Conservation (phyloP, 2,797 vertebrate species). For the Amniataba percoides region DNA sequence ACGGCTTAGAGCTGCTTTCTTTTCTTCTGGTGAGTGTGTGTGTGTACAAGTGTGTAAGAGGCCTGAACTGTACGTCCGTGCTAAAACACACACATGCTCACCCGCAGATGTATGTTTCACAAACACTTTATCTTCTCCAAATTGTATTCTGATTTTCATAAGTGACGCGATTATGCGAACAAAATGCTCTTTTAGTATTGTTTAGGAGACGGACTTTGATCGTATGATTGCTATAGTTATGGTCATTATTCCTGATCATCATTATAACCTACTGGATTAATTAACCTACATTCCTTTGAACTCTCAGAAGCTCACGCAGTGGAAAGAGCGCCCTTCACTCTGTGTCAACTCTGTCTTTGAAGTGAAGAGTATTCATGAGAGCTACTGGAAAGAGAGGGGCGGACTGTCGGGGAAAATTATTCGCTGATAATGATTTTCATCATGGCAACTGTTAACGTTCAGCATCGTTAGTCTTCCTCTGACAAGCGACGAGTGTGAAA, state of each 20-base stretch:
- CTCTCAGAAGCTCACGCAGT: slow-evolving; percentile 1
- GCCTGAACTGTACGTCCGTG: slow-evolving; percentile 1
- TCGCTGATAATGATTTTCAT: slow-evolving; percentile 60
- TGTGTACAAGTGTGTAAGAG: slow-evolving; percentile 16
- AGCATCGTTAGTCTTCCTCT: slow-evolving; percentile 46
- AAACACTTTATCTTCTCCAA: slow-evolving; percentile 8
- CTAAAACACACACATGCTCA: slow-evolving; percentile 16
- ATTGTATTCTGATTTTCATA: slow-evolving; percentile 22
- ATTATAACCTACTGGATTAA: slow-evolving; percentile 33
- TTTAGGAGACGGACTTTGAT: slow-evolving; percentile 47
- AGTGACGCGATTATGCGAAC: slow-evolving; percentile 42
- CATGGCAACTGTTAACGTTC: slow-evolving; percentile 31
- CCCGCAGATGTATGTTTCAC: not conserved
- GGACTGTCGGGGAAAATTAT: slow-evolving; percentile 44
- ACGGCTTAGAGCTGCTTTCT: slow-evolving; percentile 45
- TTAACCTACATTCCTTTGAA: slow-evolving; percentile 59
- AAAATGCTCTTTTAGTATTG: slow-evolving; percentile 37
- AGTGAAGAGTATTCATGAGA: slow-evolving; percentile 46
- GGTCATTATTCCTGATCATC: slow-evolving; percentile 55
- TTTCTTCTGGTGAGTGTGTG: slow-evolving; percentile 35
- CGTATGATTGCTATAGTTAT: slow-evolving; percentile 6
- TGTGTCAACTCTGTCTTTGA: slow-evolving; percentile 58
- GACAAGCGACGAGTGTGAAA: slow-evolving; percentile 48
- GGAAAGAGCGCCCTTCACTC: slow-evolving; percentile 17
- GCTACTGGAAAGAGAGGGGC: slow-evolving; percentile 27